Conservation (phyloP, 2,797 vertebrate species). For the Cryptoblepharus egeriae region DNA sequence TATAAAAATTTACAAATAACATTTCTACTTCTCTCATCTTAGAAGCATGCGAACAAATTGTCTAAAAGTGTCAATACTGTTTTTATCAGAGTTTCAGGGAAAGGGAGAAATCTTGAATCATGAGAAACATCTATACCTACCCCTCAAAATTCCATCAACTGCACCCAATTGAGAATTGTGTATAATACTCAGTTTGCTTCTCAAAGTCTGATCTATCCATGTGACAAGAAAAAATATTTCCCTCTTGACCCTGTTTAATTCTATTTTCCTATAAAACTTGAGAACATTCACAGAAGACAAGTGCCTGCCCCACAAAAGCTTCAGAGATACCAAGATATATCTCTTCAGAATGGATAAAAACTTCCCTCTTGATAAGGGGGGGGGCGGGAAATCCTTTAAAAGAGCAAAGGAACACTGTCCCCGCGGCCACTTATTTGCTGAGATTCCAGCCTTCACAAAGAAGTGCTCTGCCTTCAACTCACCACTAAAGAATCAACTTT, state of each 20-base stretch:
- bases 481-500: neutral
- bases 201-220: neutral
- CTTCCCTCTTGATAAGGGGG: neutral
- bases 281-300: neutral
- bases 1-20: constrained; percentile 28
- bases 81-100: neutral
- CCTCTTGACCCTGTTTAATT: neutral
- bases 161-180: neutral
- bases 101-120: neutral
- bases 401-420: neutral
- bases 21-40: neutral
- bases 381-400: neutral
- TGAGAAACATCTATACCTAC: neutral
- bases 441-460: constrained; percentile 1
- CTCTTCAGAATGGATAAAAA: constrained; percentile 10
- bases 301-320: neutral
- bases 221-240: neutral
- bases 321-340: neutral
- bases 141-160: neutral
- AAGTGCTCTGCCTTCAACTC: neutral
- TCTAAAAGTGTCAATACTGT: neutral
- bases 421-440: neutral
- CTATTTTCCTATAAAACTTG: neutral
- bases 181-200: neutral
- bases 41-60: constrained; percentile 1